Conservation (phyloP, 2,113 vertebrate species). For the Labeo catla region DNA sequence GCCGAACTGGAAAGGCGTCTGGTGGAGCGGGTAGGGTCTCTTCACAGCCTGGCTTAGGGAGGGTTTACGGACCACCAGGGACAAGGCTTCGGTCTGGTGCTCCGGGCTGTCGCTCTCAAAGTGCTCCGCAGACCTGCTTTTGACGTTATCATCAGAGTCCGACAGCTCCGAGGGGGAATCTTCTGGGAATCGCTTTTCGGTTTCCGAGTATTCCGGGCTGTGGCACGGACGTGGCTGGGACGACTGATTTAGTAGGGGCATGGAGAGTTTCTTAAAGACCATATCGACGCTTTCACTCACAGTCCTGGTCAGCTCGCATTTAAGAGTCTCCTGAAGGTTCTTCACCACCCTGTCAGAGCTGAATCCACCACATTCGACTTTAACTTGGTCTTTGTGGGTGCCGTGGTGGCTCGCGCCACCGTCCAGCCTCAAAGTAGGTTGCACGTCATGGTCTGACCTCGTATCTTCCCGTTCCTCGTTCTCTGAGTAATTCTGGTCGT, state of each 20-base stretch:
- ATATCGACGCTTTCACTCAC: slow-evolving; percentile 85
- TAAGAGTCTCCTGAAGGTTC: slow-evolving; percentile 81
- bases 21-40: slow-evolving; percentile 73
- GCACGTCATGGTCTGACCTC: slow-evolving; percentile 5
- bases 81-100: slow-evolving; percentile 72
- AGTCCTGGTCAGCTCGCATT: slow-evolving; percentile 82
- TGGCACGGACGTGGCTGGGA: slow-evolving; percentile 39
- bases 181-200: slow-evolving; percentile 65
- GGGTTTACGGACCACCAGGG: slow-evolving; percentile 75
- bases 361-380: slow-evolving; percentile 51
- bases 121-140: slow-evolving; percentile 67
- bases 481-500: slow-evolving; percentile 67
- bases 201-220: slow-evolving; percentile 59
- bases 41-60: slow-evolving; percentile 68
- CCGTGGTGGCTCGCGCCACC: too few species aligned
- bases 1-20: slow-evolving; percentile 71
- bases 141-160: slow-evolving; percentile 65
- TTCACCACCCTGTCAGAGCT: slow-evolving; percentile 65
- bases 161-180: slow-evolving; percentile 60
- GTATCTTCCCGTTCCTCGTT: slow-evolving; percentile 44
- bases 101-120: slow-evolving; percentile 72
- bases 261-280: slow-evolving; percentile 78
- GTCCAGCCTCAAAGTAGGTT: slow-evolving; percentile 7
- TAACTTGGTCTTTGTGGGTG: neutral
- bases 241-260: slow-evolving; percentile 61